These are phyloP conservation scores for Dicentrarchus labrax DNA, from an alignment of 2,113 vertebrate genomes.

Conservation along the genomic window DNA sequence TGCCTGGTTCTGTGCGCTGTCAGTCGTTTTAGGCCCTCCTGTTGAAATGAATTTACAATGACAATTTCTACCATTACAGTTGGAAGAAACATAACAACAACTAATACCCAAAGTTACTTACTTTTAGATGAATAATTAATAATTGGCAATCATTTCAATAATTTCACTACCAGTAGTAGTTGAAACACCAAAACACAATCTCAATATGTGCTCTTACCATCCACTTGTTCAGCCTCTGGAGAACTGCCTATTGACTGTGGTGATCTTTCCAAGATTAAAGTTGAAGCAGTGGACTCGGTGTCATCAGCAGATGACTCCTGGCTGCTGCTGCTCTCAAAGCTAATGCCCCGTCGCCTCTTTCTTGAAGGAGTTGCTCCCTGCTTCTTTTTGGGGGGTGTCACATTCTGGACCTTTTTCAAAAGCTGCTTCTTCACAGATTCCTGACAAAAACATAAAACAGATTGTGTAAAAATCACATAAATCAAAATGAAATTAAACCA, in stretches of 20 bases:
- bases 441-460: slow-evolving; percentile 21
- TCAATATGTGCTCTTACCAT: neutral
- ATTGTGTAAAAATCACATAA: slow-evolving; percentile 12
- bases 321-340: neutral
- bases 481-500: slow-evolving; percentile 18
- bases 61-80: slow-evolving; percentile 6
- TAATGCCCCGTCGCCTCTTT: neutral
- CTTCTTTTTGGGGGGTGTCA: slow-evolving; percentile 4
- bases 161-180: neutral
- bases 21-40: neutral
- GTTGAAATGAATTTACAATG: slow-evolving; percentile 9
- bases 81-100: neutral
- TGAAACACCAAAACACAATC: neutral
- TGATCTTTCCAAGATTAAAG: neutral
- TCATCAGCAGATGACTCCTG: neutral
- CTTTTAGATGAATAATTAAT: neutral
- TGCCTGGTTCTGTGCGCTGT: slow-evolving; percentile 35
- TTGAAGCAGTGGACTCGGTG: neutral
- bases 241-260: neutral
- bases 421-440: slow-evolving; percentile 59
- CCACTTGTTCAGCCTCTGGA: neutral
- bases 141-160: neutral
- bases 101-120: neutral
- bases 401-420: slow-evolving; percentile 44
- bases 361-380: neutral